A percentile compares a stretch with the other conserved stretches of the same genome.
phyloP scores from a whole-genome alignment of 2,113 vertebrate species.

The Gambusia holbrooki region DNA sequence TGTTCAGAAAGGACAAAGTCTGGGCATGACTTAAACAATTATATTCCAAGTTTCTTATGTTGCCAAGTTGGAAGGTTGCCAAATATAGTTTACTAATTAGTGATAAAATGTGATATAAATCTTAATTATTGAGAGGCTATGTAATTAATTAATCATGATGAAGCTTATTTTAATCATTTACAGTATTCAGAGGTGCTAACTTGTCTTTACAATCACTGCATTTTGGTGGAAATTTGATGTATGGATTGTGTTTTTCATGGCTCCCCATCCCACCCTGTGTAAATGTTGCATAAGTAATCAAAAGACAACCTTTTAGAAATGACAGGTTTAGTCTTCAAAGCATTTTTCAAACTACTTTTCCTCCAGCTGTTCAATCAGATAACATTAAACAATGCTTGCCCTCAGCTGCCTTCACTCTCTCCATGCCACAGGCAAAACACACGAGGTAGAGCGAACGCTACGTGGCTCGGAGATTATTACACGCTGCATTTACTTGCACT shows the following conservation, averaged over 20 bases:
- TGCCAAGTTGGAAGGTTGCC: neutral
- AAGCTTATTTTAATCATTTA: too few relatives aligned
- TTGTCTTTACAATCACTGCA: too few relatives aligned
- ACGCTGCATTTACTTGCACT: too few relatives aligned
- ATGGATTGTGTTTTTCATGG: neutral
- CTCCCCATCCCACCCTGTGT: neutral
- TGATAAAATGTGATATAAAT: neutral
- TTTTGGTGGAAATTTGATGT: neutral
- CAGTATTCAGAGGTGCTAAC: too few relatives aligned
- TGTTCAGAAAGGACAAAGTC: constrained; percentile 3
- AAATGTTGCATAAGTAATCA: neutral
- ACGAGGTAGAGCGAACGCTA: too few relatives aligned
- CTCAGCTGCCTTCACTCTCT: too few relatives aligned
- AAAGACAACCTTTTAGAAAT: neutral
- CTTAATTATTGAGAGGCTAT: neutral
- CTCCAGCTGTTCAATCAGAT: too few relatives aligned
- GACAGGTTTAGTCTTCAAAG: too few relatives aligned
- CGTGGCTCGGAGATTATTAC: too few relatives aligned
- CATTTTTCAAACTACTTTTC: too few relatives aligned
- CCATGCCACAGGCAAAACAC: too few relatives aligned
- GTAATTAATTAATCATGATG: neutral
- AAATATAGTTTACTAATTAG: neutral
- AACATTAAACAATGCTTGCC: too few relatives aligned
- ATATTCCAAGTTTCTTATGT: neutral
- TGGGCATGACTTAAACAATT: neutral